Conservation (phyloP, 35 echinoderm and acorn worm species). For the Apostichopus californicus region DNA sequence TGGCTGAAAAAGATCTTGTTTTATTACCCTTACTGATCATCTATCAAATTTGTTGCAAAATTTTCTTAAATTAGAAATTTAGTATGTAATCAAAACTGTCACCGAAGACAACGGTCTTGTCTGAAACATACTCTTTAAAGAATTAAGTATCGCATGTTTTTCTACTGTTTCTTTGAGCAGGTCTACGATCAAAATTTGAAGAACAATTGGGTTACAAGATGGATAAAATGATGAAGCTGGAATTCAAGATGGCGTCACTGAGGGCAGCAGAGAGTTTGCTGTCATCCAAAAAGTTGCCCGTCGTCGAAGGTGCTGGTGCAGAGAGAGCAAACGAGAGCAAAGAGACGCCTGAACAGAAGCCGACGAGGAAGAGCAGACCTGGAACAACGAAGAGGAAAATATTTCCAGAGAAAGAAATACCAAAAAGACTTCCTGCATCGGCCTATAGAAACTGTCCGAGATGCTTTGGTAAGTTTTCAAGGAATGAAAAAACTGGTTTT, state of each 20-base stretch:
- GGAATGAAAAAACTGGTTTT: neutral
- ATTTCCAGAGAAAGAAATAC: neutral
- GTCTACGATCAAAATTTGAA: conserved; percentile 12
- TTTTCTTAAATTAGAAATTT: no score
- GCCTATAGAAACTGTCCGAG: conserved; percentile 54
- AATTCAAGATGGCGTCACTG: conserved; percentile 28
- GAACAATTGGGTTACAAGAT: conserved; percentile 31
- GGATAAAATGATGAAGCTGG: conserved; percentile 36
- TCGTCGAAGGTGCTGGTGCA: neutral
- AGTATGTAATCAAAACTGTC: no score
- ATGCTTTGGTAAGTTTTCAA: conserved; percentile 49
- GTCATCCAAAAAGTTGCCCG: neutral
- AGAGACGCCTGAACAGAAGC: neutral
- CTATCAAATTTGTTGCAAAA: no score
- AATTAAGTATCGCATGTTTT: no score
- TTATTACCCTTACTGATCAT: no score
- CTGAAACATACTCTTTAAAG: no score
- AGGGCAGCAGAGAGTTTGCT: conserved; percentile 31
- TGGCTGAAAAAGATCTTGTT: no score
- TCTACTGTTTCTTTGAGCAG: no score
- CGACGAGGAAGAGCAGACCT: neutral
- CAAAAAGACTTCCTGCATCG: neutral
- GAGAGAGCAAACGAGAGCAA: neutral
- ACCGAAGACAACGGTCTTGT: no score
- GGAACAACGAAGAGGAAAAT: conserved; percentile 24